A percentile compares a stretch with the other conserved stretches of the same genome.
Conservation (phyloP, 2,888 invertebrate species). For the Caenorhabditis uteleia region DNA sequence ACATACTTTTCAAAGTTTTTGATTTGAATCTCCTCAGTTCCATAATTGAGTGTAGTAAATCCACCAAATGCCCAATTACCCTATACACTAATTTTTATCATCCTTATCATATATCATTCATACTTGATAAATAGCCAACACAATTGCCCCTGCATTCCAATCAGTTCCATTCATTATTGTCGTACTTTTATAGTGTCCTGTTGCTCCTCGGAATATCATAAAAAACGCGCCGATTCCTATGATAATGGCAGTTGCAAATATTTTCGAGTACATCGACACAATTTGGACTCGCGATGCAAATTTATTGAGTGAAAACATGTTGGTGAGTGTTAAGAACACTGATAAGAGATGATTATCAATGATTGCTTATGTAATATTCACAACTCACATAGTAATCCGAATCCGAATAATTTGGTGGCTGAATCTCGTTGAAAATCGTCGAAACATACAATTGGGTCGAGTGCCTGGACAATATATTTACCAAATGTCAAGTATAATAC, state of each 20-base stretch:
- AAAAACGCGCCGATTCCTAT: slow-evolving; percentile 46
- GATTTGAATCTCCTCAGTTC: slow-evolving; percentile 49
- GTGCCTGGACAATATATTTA: slow-evolving; percentile 42
- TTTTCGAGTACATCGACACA: slow-evolving; percentile 44
- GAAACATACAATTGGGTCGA: slow-evolving; percentile 40
- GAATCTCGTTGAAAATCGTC: slow-evolving; percentile 9
- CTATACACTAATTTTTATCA: too few species aligned
- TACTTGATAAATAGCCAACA: slow-evolving; percentile 45
- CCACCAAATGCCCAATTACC: slow-evolving; percentile 56
- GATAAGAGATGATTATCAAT: slow-evolving; percentile 10
- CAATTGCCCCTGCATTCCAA: slow-evolving; percentile 37
- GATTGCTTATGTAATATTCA: background rate
- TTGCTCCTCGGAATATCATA: slow-evolving; percentile 45
- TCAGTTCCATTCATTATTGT: slow-evolving; percentile 36
- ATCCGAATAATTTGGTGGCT: slow-evolving; percentile 38
- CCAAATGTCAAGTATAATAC: slow-evolving; percentile 49
- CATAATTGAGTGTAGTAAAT: slow-evolving; percentile 52
- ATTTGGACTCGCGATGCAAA: slow-evolving; percentile 48
- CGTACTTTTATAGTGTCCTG: slow-evolving; percentile 28
- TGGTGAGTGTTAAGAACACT: slow-evolving; percentile 42
- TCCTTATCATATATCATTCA: too few species aligned
- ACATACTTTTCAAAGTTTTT: slow-evolving; percentile 41
- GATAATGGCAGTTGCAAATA: slow-evolving; percentile 41
- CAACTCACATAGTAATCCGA: slow-evolving; percentile 39
- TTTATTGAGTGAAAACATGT: slow-evolving; percentile 48